A percentile compares a stretch with the other conserved stretches of the same genome.
These are phyloP conservation scores for Drosophila ironensis DNA, from an alignment of 1,140 invertebrate species.

Conservation along the genomic window DNA sequence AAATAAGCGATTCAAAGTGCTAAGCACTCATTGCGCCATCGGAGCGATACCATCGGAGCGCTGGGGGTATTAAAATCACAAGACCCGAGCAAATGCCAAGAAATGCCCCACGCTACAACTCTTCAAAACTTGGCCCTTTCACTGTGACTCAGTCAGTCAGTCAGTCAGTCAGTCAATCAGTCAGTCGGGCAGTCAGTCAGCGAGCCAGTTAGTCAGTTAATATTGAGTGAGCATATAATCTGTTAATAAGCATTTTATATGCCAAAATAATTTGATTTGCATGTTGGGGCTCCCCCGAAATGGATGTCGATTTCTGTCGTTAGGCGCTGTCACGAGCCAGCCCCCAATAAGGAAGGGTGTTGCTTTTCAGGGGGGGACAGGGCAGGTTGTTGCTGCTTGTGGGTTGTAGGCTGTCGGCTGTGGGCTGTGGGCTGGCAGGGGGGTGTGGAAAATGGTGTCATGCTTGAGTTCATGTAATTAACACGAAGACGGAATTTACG, in stretches of 20 bases:
- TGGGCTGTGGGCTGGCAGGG: not conserved
- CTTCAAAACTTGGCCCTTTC: not conserved
- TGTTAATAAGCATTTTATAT: slow-evolving; percentile 69
- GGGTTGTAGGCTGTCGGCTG: no score
- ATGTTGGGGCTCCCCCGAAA: slow-evolving; percentile 19
- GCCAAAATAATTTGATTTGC: slow-evolving; percentile 76
- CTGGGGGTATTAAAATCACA: slow-evolving; percentile 56
- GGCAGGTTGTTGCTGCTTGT: no score
- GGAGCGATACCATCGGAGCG: slow-evolving; percentile 49
- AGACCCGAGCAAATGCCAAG: slow-evolving; percentile 5
- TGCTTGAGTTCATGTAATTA: slow-evolving; percentile 49
- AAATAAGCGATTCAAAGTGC: slow-evolving; percentile 50
- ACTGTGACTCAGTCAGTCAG: not conserved
- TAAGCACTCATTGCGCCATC: slow-evolving; percentile 14
- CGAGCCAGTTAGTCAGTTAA: slow-evolving; percentile 37
- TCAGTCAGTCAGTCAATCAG: no score
- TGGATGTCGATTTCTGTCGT: slow-evolving; percentile 30
- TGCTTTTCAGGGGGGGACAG: not conserved
- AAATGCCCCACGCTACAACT: slow-evolving; percentile 5
- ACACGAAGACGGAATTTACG: slow-evolving; percentile 41
- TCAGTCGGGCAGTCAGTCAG: no score
- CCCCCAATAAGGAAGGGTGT: not conserved
- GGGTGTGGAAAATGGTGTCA: slow-evolving; percentile 14
- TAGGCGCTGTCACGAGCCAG: slow-evolving; percentile 6
- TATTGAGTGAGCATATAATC: slow-evolving; percentile 52